Percentiles rank a stretch among this genome's conserved stretches.
Evolutionary conservation across 2,888 invertebrate genomes (phyloP).

Genomic region (Callosobruchus maculatus): DNA sequence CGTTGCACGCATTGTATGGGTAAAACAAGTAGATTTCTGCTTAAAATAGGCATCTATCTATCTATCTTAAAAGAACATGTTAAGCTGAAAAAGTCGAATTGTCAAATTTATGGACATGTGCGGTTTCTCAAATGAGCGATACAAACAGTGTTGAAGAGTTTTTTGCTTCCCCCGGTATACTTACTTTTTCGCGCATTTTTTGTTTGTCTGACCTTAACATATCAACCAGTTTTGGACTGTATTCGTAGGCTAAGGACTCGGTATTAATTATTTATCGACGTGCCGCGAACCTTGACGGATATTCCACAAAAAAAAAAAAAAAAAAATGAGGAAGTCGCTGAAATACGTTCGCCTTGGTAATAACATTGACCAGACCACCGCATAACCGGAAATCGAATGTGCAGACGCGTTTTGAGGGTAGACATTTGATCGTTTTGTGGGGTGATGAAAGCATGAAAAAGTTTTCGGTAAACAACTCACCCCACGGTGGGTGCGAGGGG

Average conservation of each 20-base stretch:
- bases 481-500: neutral
- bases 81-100: too few relatives aligned
- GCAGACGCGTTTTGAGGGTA: constrained; percentile 14
- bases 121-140: too few relatives aligned
- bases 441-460: constrained; percentile 6
- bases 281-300: constrained; percentile 12
- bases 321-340: constrained; percentile 20
- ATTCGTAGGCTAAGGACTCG: constrained; percentile 14
- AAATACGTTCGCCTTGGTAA: constrained; percentile 22
- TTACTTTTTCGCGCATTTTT: too few relatives aligned
- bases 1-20: too few relatives aligned
- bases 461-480: neutral
- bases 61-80: too few relatives aligned
- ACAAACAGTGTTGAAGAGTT: too few relatives aligned
- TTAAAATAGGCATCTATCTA: too few relatives aligned
- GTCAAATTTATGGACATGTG: too few relatives aligned
- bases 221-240: neutral
- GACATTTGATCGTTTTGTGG: constrained; percentile 12
- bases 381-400: constrained; percentile 20
- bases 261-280: too few relatives aligned
- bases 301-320: too few relatives aligned
- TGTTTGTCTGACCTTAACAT: neutral
- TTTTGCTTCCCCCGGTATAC: too few relatives aligned
- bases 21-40: too few relatives aligned
- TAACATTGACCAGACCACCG: constrained; percentile 18